phyloP scores from a whole-genome alignment of 2,888 invertebrate species.

The Eudemis profundana region DNA sequence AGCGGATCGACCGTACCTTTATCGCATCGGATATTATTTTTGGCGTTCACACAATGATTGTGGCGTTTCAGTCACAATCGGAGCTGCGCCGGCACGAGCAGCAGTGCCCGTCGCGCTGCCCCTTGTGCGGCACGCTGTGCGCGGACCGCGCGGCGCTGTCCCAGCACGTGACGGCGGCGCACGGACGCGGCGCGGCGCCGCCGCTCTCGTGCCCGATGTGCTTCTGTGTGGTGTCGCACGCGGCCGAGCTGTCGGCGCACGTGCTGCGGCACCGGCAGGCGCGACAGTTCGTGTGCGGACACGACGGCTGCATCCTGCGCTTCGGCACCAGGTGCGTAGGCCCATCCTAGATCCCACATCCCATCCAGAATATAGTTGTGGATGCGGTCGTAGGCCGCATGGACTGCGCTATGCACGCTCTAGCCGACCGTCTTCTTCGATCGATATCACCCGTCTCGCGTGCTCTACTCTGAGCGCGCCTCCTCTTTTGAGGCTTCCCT shows the following conservation, averaged over 20 bases:
- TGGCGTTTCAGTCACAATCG: slow-evolving; percentile 15
- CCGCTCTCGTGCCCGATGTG: slow-evolving; percentile 63
- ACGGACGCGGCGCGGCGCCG: slow-evolving; percentile 47
- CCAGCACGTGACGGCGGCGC: slow-evolving; percentile 53
- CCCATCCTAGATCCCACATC: too few relatives aligned
- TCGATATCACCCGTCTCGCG: too few relatives aligned
- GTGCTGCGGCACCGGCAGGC: slow-evolving; percentile 67
- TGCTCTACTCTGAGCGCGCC: too few relatives aligned
- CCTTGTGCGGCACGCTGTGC: slow-evolving; percentile 43
- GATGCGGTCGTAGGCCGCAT: too few relatives aligned
- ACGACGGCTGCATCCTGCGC: slow-evolving; percentile 75
- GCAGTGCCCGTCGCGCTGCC: slow-evolving; percentile 50
- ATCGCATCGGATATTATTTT: too few relatives aligned
- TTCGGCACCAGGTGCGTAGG: slow-evolving; percentile 68
- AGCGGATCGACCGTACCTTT: too few relatives aligned
- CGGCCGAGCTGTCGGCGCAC: slow-evolving; percentile 64
- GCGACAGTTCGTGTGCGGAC: slow-evolving; percentile 74
- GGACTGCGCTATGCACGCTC: too few relatives aligned
- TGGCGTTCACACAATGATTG: too few relatives aligned
- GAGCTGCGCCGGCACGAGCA: slow-evolving; percentile 43
- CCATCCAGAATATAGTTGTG: too few relatives aligned
- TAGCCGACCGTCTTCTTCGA: too few relatives aligned
- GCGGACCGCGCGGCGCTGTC: slow-evolving; percentile 53
- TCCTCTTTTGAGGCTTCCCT: too few relatives aligned
- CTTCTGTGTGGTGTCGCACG: slow-evolving; percentile 53